Conservation (phyloP, 92 coral and sea anemone genomes). For the Plumapathes pennacea region DNA sequence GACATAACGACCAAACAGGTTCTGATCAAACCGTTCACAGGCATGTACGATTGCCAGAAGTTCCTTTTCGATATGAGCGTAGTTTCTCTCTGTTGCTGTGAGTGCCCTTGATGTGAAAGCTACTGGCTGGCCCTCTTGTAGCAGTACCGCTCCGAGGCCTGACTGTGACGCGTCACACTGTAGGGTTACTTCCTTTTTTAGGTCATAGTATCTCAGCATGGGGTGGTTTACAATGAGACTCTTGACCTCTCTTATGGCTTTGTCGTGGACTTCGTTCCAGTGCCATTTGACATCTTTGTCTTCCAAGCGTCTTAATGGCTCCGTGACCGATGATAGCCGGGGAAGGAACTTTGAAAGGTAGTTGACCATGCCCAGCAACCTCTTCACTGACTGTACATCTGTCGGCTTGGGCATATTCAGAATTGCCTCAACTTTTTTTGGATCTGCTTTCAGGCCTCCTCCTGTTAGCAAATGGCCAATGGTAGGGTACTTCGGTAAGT, state of each 20-base stretch:
- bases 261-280: slow-evolving; percentile 19
- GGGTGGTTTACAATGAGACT: neutral
- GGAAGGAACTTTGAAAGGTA: slow-evolving; percentile 53
- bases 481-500: slow-evolving; percentile 30
- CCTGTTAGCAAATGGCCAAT: slow-evolving; percentile 30
- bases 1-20: too few relatives aligned
- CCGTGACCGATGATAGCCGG: slow-evolving; percentile 21
- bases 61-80: neutral
- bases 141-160: slow-evolving; percentile 13
- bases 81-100: neutral
- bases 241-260: slow-evolving; percentile 5
- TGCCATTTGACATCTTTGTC: slow-evolving; percentile 17
- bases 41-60: too few relatives aligned
- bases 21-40: too few relatives aligned
- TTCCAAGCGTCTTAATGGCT: slow-evolving; percentile 25
- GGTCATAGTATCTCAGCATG: slow-evolving; percentile 12
- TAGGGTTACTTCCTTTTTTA: slow-evolving; percentile 5
- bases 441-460: slow-evolving; percentile 31
- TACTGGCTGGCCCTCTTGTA: slow-evolving; percentile 13
- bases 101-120: slow-evolving; percentile 1
- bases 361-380: slow-evolving; percentile 33
- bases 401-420: slow-evolving; percentile 33
- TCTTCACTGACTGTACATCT: slow-evolving; percentile 42
- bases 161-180: slow-evolving; percentile 25
- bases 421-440: slow-evolving; percentile 32